phyloP scores from a whole-genome alignment of 2,888 invertebrate genomes.

The Pristionchus fissidentatus region DNA sequence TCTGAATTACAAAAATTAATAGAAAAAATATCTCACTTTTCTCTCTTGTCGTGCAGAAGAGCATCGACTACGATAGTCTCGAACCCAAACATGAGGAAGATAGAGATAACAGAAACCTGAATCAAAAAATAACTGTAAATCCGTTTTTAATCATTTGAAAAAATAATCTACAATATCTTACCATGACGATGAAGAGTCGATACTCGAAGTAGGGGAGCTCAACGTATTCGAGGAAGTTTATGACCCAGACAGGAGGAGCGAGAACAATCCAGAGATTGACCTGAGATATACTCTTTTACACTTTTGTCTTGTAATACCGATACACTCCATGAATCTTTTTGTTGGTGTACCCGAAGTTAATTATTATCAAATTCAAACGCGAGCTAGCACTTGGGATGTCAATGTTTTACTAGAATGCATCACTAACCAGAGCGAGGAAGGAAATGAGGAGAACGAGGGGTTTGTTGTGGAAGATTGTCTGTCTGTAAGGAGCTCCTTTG shows the following conservation, averaged over 20 bases:
- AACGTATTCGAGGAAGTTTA: slow-evolving; percentile 65
- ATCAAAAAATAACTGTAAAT: background rate
- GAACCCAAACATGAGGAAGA: slow-evolving; percentile 47
- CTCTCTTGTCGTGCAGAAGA: slow-evolving; percentile 47
- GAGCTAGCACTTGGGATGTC: background rate
- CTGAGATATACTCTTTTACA: background rate
- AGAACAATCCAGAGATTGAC: slow-evolving; percentile 55
- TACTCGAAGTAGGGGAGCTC: slow-evolving; percentile 68
- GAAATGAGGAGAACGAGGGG: slow-evolving; percentile 59
- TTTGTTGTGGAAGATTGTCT: slow-evolving; percentile 80
- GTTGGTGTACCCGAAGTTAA: background rate
- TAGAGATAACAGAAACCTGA: slow-evolving; percentile 41
- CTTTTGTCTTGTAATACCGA: background rate
- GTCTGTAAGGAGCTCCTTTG: slow-evolving; percentile 77
- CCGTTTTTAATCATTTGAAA: background rate
- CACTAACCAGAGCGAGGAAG: slow-evolving; percentile 39
- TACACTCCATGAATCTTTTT: background rate
- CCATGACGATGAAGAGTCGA: slow-evolving; percentile 62
- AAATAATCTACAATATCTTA: background rate
- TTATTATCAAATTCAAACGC: background rate
- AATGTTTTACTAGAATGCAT: background rate
- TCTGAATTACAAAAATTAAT: too few species aligned
- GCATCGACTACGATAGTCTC: slow-evolving; percentile 41
- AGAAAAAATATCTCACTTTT: slow-evolving; percentile 37
- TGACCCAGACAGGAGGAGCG: slow-evolving; percentile 59